Conservation (phyloP, 2,113 vertebrate genomes). For the Syngnathus typhle region DNA sequence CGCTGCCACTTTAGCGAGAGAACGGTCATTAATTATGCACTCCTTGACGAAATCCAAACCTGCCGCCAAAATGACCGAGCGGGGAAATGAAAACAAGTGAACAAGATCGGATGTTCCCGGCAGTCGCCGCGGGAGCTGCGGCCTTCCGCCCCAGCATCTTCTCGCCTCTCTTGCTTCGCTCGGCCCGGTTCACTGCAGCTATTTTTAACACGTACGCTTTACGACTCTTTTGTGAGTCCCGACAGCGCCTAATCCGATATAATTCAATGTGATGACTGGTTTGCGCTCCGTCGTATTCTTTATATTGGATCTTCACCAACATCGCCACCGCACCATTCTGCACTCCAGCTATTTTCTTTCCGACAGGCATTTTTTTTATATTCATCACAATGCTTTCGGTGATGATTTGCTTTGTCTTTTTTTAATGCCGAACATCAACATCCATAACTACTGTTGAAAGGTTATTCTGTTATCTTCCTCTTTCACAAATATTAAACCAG, state of each 20-base stretch:
- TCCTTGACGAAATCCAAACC: slow-evolving; percentile 61
- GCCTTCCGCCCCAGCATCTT: slow-evolving; percentile 31
- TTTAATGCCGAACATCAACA: background rate
- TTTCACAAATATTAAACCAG: slow-evolving; percentile 6
- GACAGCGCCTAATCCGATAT: slow-evolving; percentile 10
- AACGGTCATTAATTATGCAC: slow-evolving; percentile 70
- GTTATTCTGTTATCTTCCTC: background rate
- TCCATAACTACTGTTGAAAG: slow-evolving; percentile 4
- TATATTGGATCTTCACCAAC: slow-evolving; percentile 7
- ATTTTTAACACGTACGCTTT: slow-evolving; percentile 26
- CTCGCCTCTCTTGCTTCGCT: slow-evolving; percentile 39
- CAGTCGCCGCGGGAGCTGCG: slow-evolving; percentile 41
- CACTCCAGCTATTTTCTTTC: slow-evolving; percentile 8
- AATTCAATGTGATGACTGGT: slow-evolving; percentile 15
- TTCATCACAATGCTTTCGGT: background rate
- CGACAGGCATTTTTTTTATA: background rate
- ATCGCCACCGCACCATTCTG: background rate
- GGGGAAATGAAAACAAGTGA: slow-evolving; percentile 63
- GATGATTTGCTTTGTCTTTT: background rate
- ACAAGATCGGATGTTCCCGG: slow-evolving; percentile 71
- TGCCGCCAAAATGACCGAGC: slow-evolving; percentile 47
- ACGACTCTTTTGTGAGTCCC: slow-evolving; percentile 18
- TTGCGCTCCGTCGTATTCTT: background rate
- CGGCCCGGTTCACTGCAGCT: slow-evolving; percentile 25
- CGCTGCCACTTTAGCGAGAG: slow-evolving; percentile 56